These are phyloP conservation scores for Choloepus didactylus DNA, from an alignment of 2,797 vertebrate species.

Conservation along the genomic window DNA sequence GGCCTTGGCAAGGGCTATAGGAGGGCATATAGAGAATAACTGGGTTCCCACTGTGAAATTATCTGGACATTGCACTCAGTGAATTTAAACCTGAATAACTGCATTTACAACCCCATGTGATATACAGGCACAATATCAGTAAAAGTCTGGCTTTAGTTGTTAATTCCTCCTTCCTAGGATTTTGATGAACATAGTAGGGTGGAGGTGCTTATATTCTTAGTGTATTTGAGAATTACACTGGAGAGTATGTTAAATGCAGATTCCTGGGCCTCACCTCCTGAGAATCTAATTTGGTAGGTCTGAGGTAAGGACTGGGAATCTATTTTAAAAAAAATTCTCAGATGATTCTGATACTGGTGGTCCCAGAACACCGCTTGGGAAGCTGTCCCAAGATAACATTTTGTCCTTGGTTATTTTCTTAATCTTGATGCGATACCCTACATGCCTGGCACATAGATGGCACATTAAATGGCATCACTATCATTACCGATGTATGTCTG, in stretches of 20 bases:
- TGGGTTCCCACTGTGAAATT: slow-evolving; percentile 13
- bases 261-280: background rate
- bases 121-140: background rate
- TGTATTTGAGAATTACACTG: background rate
- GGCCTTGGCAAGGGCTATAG: background rate
- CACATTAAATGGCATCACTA: accelerated
- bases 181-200: background rate
- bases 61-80: background rate
- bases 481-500: background rate
- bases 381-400: background rate
- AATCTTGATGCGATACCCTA: background rate
- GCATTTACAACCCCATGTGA: background rate
- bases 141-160: slow-evolving; percentile 42
- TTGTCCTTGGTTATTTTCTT: background rate
- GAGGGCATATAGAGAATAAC: slow-evolving; percentile 23
- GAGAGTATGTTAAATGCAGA: background rate
- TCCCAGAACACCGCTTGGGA: background rate
- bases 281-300: background rate
- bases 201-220: background rate
- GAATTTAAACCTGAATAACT: slow-evolving; percentile 47
- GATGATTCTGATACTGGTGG: background rate
- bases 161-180: background rate
- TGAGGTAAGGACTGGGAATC: background rate
- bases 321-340: background rate
- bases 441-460: background rate